A percentile compares a stretch with the other conserved stretches of the same genome.
Conservation (phyloP, 92 coral and sea anemone species). For the Actinernus sp. region DNA sequence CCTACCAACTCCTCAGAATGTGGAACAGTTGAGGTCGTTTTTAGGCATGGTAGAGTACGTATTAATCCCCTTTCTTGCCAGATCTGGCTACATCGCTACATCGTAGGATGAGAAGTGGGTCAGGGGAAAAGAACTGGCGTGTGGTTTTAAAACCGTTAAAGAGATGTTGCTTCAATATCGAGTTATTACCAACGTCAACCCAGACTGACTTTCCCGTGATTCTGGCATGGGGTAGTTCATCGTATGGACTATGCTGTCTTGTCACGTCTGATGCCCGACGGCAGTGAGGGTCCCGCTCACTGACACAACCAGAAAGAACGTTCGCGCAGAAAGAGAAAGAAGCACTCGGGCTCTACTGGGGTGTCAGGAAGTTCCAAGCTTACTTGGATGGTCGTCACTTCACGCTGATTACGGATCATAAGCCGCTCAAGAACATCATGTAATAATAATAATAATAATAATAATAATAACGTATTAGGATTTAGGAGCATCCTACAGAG, state of each 20-base stretch:
- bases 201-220: conserved; percentile 35
- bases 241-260: too few relatives aligned
- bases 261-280: conserved; percentile 31
- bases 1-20: conserved; percentile 32
- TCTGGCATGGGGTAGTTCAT: conserved; percentile 24
- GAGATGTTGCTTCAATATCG: conserved; percentile 37
- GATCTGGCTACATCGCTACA: too few relatives aligned
- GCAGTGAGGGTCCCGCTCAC: conserved; percentile 31
- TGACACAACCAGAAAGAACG: conserved; percentile 36
- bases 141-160: too few relatives aligned
- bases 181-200: conserved; percentile 21
- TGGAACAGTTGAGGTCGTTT: too few relatives aligned
- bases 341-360: conserved; percentile 46
- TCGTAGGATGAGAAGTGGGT: too few relatives aligned
- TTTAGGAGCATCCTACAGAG: too few relatives aligned
- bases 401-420: too few relatives aligned
- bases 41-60: too few relatives aligned
- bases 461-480: too few relatives aligned
- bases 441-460: too few relatives aligned
- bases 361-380: conserved; percentile 45
- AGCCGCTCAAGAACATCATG: conserved; percentile 33
- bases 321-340: conserved; percentile 55
- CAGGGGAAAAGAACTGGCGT: too few relatives aligned
- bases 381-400: conserved; percentile 35
- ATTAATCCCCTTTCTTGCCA: too few relatives aligned